Conservation (phyloP, 2,797 vertebrate genomes). For the Catostomus latipinnis region DNA sequence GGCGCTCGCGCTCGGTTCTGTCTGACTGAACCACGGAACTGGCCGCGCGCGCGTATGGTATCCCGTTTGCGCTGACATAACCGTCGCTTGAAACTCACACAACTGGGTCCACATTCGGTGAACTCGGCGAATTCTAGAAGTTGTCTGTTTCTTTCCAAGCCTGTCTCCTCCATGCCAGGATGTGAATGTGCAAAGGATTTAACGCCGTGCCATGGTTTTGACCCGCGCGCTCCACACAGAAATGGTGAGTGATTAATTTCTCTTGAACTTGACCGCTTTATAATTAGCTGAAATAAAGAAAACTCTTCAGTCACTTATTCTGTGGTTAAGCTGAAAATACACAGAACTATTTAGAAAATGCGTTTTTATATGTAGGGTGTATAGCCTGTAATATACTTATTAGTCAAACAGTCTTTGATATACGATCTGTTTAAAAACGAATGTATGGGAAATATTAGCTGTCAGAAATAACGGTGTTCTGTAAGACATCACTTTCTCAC, state of each 20-base stretch:
- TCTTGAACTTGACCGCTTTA: neutral
- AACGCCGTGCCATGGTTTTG: constrained; percentile 62
- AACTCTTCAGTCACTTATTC: neutral
- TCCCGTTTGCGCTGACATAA: constrained; percentile 17
- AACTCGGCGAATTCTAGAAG: constrained; percentile 29
- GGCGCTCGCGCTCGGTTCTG: constrained; percentile 23
- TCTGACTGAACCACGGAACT: constrained; percentile 27
- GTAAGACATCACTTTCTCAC: neutral
- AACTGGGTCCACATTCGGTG: neutral
- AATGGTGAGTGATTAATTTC: constrained; percentile 60
- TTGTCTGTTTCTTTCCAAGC: constrained; percentile 39
- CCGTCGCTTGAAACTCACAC: constrained; percentile 33
- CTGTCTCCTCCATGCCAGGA: constrained; percentile 40
- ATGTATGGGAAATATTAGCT: neutral
- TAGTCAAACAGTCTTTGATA: neutral
- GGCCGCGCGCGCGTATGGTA: constrained; percentile 22
- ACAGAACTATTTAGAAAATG: neutral
- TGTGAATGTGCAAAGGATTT: constrained; percentile 56
- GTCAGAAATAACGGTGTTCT: neutral
- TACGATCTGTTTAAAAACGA: neutral
- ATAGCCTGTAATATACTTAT: neutral
- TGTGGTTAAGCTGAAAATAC: neutral
- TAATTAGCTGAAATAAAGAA: neutral
- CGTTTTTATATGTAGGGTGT: too few relatives aligned
- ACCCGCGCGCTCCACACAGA: constrained; percentile 59